Conservation (phyloP, 2,888 invertebrate species). For the Candidula unifasciata region DNA sequence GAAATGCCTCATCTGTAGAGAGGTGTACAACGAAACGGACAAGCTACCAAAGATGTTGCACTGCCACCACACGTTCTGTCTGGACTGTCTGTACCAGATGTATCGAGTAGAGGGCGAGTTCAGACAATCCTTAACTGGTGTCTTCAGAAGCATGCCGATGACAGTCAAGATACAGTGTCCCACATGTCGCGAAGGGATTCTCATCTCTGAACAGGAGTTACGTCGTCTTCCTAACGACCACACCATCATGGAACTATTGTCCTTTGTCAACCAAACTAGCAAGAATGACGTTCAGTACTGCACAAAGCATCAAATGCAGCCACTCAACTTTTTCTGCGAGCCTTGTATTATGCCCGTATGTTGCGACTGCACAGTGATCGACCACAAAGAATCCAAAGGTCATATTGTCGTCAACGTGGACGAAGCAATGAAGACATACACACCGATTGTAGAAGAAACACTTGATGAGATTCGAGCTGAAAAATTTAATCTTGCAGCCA, state of each 20-base stretch:
- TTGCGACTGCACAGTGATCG: slow-evolving; percentile 70
- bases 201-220: slow-evolving; percentile 69
- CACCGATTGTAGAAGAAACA: slow-evolving; percentile 69
- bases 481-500: slow-evolving; percentile 61
- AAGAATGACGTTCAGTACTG: slow-evolving; percentile 70
- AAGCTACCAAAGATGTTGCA: slow-evolving; percentile 77
- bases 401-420: slow-evolving; percentile 72
- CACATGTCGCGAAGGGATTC: slow-evolving; percentile 69
- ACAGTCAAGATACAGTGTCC: slow-evolving; percentile 74
- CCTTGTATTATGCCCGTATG: slow-evolving; percentile 72
- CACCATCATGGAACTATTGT: slow-evolving; percentile 69
- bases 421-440: slow-evolving; percentile 71
- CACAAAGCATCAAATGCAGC: slow-evolving; percentile 72
- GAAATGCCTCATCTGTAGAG: slow-evolving; percentile 76
- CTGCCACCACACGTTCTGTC: slow-evolving; percentile 77
- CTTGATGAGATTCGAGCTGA: slow-evolving; percentile 63
- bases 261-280: slow-evolving; percentile 67
- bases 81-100: slow-evolving; percentile 76
- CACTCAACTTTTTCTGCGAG: slow-evolving; percentile 75
- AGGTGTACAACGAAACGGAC: slow-evolving; percentile 75
- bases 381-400: slow-evolving; percentile 71
- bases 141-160: slow-evolving; percentile 71
- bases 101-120: slow-evolving; percentile 73
- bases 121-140: slow-evolving; percentile 69
- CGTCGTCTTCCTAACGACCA: slow-evolving; percentile 71